Percentiles rank a stretch among this genome's conserved stretches.
These are phyloP conservation scores for Gavia stellata DNA, from an alignment of 2,113 vertebrate species.

Conservation along the genomic window DNA sequence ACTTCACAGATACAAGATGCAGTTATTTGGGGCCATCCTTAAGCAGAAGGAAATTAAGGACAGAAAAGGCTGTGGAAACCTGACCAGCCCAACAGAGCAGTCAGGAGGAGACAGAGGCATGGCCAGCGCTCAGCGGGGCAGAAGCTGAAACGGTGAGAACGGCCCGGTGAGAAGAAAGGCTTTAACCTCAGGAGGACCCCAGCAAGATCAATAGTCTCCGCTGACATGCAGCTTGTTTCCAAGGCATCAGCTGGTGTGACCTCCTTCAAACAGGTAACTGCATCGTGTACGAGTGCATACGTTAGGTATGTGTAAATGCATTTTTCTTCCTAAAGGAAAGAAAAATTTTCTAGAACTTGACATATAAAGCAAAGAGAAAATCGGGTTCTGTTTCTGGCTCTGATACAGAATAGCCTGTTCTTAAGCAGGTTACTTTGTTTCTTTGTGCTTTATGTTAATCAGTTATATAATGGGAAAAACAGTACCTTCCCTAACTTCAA, in stretches of 20 bases:
- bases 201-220: not conserved
- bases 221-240: not conserved
- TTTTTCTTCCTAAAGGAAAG: not conserved
- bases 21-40: not conserved
- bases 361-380: not conserved
- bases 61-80: not conserved
- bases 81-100: not conserved
- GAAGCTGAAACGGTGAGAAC: not conserved
- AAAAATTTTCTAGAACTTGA: not conserved
- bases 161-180: not conserved
- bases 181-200: not conserved
- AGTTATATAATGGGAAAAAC: conserved; percentile 1
- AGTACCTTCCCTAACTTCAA: conserved; percentile 32
- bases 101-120: not conserved
- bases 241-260: not conserved
- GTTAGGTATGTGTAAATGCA: not conserved
- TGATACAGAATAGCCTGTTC: not conserved
- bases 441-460: not conserved
- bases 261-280: not conserved
- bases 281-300: not conserved
- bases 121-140: not conserved
- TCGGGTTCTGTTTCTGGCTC: not conserved
- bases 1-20: not conserved
- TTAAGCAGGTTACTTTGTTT: not conserved
- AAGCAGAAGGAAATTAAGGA: not conserved